phyloP scores from a whole-genome alignment of 2,888 invertebrate species.

The Ischnura elegans region DNA sequence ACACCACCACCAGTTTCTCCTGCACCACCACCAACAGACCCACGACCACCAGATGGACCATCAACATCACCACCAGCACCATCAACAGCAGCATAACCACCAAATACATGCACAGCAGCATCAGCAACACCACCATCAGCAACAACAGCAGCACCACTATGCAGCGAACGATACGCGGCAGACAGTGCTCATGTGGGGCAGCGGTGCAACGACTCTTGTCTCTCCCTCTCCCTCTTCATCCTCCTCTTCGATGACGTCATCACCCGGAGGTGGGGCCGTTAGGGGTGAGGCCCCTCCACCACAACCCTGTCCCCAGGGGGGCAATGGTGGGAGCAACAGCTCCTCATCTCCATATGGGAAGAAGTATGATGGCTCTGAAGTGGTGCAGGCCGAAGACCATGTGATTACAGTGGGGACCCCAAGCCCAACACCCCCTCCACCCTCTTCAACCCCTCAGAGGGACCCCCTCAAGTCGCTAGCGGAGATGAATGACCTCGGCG shows the following conservation, averaged over 20 bases:
- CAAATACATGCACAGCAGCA: constrained; percentile 69
- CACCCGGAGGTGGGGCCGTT: constrained; percentile 17
- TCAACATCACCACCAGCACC: constrained; percentile 69
- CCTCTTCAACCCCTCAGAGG: constrained; percentile 2
- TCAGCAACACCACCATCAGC: constrained; percentile 37
- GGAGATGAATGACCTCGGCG: constrained; percentile 76
- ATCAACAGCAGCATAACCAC: constrained; percentile 69
- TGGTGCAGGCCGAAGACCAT: neutral
- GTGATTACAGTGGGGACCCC: constrained; percentile 19
- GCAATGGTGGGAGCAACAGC: constrained; percentile 67
- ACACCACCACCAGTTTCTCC: constrained; percentile 64
- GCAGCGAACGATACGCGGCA: constrained; percentile 83
- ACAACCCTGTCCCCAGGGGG: constrained; percentile 71
- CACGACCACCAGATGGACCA: constrained; percentile 68
- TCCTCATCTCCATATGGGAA: constrained; percentile 70
- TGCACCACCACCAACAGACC: constrained; percentile 68
- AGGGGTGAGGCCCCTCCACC: neutral
- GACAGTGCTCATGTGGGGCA: constrained; percentile 96
- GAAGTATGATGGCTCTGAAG: constrained; percentile 70
- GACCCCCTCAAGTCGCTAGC: constrained; percentile 79
- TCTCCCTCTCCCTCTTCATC: constrained; percentile 62
- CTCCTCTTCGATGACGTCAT: constrained; percentile 60
- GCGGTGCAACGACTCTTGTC: constrained; percentile 72
- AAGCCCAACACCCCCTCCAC: constrained; percentile 63
- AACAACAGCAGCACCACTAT: constrained; percentile 72